Conservation (phyloP, 2,888 invertebrate species). For the Drosophila formosana region DNA sequence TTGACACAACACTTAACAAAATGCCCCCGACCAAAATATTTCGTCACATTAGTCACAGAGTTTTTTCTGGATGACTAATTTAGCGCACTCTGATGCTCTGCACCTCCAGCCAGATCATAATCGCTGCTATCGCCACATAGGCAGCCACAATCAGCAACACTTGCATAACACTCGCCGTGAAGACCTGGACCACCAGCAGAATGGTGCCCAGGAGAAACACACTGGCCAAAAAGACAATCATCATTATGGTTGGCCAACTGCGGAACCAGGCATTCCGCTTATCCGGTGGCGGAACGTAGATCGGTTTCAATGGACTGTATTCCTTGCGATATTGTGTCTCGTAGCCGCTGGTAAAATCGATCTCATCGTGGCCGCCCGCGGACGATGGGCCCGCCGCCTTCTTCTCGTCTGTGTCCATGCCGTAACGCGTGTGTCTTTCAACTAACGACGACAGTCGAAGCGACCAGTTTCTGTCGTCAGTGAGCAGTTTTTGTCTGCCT, state of each 20-base stretch:
- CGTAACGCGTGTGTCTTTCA: conserved; percentile 51
- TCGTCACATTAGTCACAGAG: conserved; percentile 44
- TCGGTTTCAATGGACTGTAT: conserved; percentile 72
- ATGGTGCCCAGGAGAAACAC: conserved; percentile 73
- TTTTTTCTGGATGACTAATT: conserved; percentile 7
- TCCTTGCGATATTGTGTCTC: conserved; percentile 79
- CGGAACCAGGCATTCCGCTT: conserved; percentile 74
- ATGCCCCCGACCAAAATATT: conserved; percentile 12
- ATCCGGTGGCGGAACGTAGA: conserved; percentile 62
- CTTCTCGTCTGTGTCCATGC: conserved; percentile 70
- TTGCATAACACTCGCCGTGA: conserved; percentile 68
- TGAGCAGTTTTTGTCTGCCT: conserved; percentile 56
- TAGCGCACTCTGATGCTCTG: conserved; percentile 73
- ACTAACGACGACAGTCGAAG: conserved; percentile 36
- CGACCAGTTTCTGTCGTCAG: conserved; percentile 5
- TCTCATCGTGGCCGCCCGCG: conserved; percentile 60
- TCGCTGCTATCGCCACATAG: conserved; percentile 64
- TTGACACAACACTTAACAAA: conserved; percentile 58
- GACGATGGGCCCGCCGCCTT: conserved; percentile 37
- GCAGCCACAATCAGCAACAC: conserved; percentile 58
- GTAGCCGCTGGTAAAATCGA: conserved; percentile 79
- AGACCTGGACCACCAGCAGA: conserved; percentile 67
- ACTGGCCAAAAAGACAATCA: conserved; percentile 61
- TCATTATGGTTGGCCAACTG: conserved; percentile 62
- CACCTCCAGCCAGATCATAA: conserved; percentile 75